Evolutionary conservation across 92 coral and sea anemone genomes (phyloP).

Genomic region (Heteractis magnifica): DNA sequence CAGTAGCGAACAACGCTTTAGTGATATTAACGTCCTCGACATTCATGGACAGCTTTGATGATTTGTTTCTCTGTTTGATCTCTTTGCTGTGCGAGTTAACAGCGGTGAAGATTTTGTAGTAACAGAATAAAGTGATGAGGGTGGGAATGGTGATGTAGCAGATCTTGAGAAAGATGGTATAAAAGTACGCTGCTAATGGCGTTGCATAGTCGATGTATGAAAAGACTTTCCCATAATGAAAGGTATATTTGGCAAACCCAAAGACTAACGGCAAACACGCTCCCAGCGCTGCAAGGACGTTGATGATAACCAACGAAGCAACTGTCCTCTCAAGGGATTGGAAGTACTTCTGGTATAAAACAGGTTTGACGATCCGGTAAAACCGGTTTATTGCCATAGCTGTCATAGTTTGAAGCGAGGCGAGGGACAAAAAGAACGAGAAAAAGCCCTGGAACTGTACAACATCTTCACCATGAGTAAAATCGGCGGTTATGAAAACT

Average conservation of each 20-base stretch:
- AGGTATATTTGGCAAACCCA: conserved; percentile 27
- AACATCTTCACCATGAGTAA: conserved; percentile 23
- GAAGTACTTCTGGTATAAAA: conserved; percentile 20
- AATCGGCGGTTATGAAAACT: conserved; percentile 21
- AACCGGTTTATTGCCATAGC: conserved; percentile 49
- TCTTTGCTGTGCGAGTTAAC: conserved; percentile 27
- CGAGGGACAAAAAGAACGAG: conserved; percentile 35
- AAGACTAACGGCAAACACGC: conserved; percentile 19
- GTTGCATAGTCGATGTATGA: conserved; percentile 34
- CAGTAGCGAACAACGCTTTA: conserved; percentile 45
- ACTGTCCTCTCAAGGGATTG: conserved; percentile 16
- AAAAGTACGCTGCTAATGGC: conserved; percentile 21
- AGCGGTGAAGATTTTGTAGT: conserved; percentile 30
- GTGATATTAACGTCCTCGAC: conserved; percentile 43
- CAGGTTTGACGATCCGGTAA: conserved; percentile 44
- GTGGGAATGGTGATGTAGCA: conserved; percentile 40
- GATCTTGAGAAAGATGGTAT: conserved; percentile 34
- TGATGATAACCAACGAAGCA: conserved; percentile 4
- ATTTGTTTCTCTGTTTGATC: background rate
- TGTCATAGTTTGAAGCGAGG: conserved; percentile 56
- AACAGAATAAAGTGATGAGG: conserved; percentile 35
- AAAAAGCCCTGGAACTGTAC: conserved; percentile 47
- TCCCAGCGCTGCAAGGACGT: conserved; percentile 27
- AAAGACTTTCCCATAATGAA: conserved; percentile 47
- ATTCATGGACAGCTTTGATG: conserved; percentile 20